These are phyloP conservation scores for Spilogale gracilis DNA, from an alignment of 2,113 vertebrate genomes.

Conservation along the genomic window DNA sequence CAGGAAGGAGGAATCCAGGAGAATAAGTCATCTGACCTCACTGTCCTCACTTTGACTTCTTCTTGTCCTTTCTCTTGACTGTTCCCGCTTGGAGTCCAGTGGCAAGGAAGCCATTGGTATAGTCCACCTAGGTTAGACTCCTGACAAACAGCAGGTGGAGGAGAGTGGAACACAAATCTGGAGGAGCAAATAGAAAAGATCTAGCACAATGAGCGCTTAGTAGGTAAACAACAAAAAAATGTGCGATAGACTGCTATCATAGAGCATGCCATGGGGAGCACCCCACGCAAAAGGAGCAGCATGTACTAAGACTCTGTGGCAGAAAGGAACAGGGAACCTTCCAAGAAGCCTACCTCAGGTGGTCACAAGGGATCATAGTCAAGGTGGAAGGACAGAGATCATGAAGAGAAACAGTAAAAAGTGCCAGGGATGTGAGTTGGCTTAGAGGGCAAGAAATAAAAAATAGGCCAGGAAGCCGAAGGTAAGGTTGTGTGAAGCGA, in stretches of 20 bases:
- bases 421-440: background rate
- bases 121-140: background rate
- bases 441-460: background rate
- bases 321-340: background rate
- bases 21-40: background rate
- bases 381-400: background rate
- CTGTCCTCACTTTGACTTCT: background rate
- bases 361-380: background rate
- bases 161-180: background rate
- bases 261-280: background rate
- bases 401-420: background rate
- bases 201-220: background rate
- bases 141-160: background rate
- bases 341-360: background rate
- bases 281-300: background rate
- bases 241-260: background rate
- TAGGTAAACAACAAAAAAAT: background rate
- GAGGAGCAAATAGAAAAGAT: background rate
- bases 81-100: background rate
- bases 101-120: background rate
- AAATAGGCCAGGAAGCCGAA: background rate
- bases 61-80: background rate
- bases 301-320: background rate
- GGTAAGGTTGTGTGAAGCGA: background rate
- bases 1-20: background rate